phyloP scores from a whole-genome alignment of 2,113 vertebrate species.

The Hyperoodon ampullatus region DNA sequence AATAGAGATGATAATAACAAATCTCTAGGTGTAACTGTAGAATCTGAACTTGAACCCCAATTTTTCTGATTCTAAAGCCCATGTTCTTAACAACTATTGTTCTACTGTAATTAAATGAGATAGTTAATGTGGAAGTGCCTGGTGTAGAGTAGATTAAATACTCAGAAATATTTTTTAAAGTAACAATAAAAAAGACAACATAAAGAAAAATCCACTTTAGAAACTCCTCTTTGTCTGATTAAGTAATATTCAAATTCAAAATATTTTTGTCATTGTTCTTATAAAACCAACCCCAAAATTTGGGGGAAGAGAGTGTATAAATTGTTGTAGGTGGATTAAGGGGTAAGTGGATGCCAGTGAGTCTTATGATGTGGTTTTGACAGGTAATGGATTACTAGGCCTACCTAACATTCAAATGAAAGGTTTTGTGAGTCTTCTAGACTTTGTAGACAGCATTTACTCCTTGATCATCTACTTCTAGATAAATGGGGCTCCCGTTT shows the following conservation, averaged over 20 bases:
- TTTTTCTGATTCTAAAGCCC: not conserved
- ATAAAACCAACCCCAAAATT: not conserved
- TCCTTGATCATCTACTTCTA: conserved; percentile 72
- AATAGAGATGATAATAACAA: not conserved
- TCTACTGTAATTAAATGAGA: not conserved
- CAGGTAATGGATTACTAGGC: conserved; percentile 52
- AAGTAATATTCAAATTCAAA: conserved; percentile 10
- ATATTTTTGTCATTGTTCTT: not conserved
- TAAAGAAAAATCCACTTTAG: not conserved
- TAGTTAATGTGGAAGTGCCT: not conserved
- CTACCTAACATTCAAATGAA: conserved; percentile 78
- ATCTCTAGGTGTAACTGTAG: not conserved
- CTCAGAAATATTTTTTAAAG: not conserved
- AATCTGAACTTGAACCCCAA: not conserved
- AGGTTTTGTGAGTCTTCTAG: conserved; percentile 72
- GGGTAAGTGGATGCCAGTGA: not conserved
- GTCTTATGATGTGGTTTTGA: not conserved
- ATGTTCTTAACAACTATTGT: not conserved
- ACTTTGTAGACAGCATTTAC: conserved; percentile 69
- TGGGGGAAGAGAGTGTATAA: not conserved
- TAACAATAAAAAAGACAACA: not conserved
- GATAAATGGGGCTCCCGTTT: conserved; percentile 65
- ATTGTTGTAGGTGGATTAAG: not conserved
- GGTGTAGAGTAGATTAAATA: not conserved
- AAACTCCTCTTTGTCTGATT: not conserved